These are phyloP conservation scores for Drosophila lacicola DNA, from an alignment of 2,888 invertebrate genomes.

Conservation along the genomic window DNA sequence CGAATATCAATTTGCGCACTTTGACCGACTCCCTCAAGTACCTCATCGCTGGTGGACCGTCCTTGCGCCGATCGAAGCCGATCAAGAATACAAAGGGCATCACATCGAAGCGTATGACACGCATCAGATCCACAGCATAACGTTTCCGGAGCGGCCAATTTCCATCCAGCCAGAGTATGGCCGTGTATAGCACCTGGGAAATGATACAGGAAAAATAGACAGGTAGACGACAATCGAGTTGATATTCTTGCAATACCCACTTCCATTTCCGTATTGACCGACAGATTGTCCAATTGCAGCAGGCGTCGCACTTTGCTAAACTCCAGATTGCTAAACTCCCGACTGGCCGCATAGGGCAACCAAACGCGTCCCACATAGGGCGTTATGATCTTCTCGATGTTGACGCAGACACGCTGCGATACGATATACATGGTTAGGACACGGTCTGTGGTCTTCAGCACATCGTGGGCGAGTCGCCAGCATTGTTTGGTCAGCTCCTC, in stretches of 20 bases:
- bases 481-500: constrained; percentile 9
- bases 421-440: neutral
- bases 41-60: constrained; percentile 17
- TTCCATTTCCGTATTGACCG: constrained; percentile 52
- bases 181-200: constrained; percentile 30
- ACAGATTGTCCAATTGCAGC: constrained; percentile 9
- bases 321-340: constrained; percentile 16
- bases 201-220: neutral
- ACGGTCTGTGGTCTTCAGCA: neutral
- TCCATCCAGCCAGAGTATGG: constrained; percentile 31
- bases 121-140: neutral
- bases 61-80: neutral
- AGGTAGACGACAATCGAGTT: neutral
- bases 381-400: constrained; percentile 9
- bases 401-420: neutral
- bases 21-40: accelerated
- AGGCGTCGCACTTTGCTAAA: neutral
- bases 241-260: constrained; percentile 16
- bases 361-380: constrained; percentile 22
- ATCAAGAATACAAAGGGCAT: constrained; percentile 36
- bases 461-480: neutral
- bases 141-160: constrained; percentile 26
- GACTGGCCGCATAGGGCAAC: constrained; percentile 24
- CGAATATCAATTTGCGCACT: neutral
- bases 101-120: constrained; percentile 26